These are phyloP conservation scores for Eospalax fontanierii DNA, from an alignment of 2,797 vertebrate species.

Conservation along the genomic window DNA sequence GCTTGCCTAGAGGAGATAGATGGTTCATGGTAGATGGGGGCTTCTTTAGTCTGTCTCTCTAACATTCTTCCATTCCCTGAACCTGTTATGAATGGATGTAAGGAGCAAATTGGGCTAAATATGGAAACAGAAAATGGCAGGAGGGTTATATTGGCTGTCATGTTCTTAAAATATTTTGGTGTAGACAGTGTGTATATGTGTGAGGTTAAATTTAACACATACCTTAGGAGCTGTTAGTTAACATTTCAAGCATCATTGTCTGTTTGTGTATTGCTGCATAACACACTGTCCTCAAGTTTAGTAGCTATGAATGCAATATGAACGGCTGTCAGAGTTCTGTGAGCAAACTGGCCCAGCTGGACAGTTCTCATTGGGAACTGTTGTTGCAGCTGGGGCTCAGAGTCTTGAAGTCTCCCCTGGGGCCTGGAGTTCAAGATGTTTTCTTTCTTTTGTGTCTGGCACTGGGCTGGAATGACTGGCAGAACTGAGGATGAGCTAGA, in stretches of 20 bases:
- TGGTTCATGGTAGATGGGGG: neutral
- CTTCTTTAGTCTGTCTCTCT: neutral
- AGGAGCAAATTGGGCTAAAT: neutral
- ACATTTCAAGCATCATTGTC: neutral
- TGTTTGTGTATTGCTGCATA: neutral
- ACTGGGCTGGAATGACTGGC: neutral
- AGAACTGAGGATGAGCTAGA: neutral
- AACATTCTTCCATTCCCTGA: neutral
- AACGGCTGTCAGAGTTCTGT: neutral
- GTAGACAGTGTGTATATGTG: neutral
- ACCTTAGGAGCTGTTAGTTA: neutral
- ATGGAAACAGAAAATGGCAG: conserved; percentile 11
- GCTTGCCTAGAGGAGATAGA: neutral
- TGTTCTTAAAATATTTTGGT: conserved; percentile 36
- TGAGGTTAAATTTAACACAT: conserved; percentile 36
- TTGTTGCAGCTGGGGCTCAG: neutral
- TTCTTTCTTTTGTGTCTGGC: neutral
- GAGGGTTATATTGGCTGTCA: neutral
- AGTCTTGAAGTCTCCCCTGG: neutral
- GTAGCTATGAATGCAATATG: neutral
- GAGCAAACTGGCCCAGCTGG: neutral
- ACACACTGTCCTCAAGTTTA: neutral
- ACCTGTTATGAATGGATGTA: neutral
- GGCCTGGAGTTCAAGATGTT: neutral
- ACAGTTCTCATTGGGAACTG: neutral